Percentiles rank a stretch among this genome's conserved stretches.
phyloP scores from a whole-genome alignment of 2,113 vertebrate species.

The Chloebia gouldiae region DNA sequence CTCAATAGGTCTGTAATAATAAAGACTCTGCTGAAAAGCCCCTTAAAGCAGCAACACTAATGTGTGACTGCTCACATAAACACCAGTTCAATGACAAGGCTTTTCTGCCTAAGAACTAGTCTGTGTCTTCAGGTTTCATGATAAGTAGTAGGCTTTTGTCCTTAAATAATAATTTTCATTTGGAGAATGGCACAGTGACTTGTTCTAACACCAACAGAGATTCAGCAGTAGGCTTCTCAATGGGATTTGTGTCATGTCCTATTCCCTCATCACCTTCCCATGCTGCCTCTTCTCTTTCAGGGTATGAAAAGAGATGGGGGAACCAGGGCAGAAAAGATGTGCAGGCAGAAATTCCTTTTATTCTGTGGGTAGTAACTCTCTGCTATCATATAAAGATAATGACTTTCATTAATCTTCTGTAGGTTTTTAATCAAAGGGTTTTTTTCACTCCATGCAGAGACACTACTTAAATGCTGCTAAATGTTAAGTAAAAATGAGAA shows the following conservation, averaged over 20 bases:
- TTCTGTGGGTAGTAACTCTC: neutral
- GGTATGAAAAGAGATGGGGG: neutral
- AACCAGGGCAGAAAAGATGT: neutral
- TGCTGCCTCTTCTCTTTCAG: slow-evolving; percentile 5
- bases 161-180: slow-evolving; percentile 61
- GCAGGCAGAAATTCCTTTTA: slow-evolving; percentile 23
- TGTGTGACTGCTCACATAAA: slow-evolving; percentile 55
- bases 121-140: slow-evolving; percentile 57
- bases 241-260: slow-evolving; percentile 36
- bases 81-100: slow-evolving; percentile 59
- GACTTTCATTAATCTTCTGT: slow-evolving; percentile 53
- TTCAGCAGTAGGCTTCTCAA: slow-evolving; percentile 24
- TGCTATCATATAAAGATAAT: slow-evolving; percentile 29
- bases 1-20: slow-evolving; percentile 50
- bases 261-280: slow-evolving; percentile 19
- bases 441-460: neutral
- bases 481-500: slow-evolving; percentile 5
- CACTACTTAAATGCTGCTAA: neutral
- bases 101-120: slow-evolving; percentile 54
- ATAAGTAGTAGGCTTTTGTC: slow-evolving; percentile 58
- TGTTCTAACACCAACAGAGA: slow-evolving; percentile 49
- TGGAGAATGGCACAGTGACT: slow-evolving; percentile 38
- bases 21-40: slow-evolving; percentile 51
- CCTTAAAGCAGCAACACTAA: slow-evolving; percentile 35
- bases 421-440: neutral